These are phyloP conservation scores for Aepyceros melampus DNA, from an alignment of 2,113 vertebrate species.

Conservation along the genomic window DNA sequence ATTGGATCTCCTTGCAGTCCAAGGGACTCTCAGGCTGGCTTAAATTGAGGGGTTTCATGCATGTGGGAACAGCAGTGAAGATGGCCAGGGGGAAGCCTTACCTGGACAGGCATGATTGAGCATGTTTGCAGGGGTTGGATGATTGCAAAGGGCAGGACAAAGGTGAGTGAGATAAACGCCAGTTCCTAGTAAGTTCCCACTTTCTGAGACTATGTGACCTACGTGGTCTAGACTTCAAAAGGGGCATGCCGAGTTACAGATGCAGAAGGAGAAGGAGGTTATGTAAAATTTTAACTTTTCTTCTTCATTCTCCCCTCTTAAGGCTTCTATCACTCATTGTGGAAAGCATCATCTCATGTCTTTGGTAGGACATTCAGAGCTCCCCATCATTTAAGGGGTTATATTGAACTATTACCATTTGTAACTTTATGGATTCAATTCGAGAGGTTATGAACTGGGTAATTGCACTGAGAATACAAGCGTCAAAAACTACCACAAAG, in stretches of 20 bases:
- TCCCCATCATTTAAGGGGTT: not conserved
- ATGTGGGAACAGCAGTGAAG: not conserved
- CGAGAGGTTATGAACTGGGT: not conserved
- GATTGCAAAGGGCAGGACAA: not conserved
- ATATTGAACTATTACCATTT: not conserved
- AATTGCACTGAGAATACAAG: not conserved
- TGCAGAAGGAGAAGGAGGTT: not conserved
- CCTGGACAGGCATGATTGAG: not conserved
- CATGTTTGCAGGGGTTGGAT: not conserved
- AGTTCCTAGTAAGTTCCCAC: not conserved
- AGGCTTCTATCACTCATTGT: not conserved
- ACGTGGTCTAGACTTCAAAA: not conserved
- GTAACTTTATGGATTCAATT: not conserved
- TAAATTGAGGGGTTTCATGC: not conserved
- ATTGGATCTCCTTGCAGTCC: no score
- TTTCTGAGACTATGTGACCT: not conserved
- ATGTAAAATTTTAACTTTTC: not conserved
- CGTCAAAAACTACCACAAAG: fast-evolving
- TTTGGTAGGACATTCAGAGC: not conserved
- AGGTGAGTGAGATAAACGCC: not conserved
- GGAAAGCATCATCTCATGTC: not conserved
- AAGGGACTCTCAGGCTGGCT: no score
- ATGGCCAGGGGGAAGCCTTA: not conserved
- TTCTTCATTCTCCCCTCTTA: not conserved
- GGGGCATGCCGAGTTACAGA: not conserved